Percentiles rank a stretch among this genome's conserved stretches.
phyloP scores from a whole-genome alignment of 2,113 vertebrate genomes.

The Rhipidura dahli region DNA sequence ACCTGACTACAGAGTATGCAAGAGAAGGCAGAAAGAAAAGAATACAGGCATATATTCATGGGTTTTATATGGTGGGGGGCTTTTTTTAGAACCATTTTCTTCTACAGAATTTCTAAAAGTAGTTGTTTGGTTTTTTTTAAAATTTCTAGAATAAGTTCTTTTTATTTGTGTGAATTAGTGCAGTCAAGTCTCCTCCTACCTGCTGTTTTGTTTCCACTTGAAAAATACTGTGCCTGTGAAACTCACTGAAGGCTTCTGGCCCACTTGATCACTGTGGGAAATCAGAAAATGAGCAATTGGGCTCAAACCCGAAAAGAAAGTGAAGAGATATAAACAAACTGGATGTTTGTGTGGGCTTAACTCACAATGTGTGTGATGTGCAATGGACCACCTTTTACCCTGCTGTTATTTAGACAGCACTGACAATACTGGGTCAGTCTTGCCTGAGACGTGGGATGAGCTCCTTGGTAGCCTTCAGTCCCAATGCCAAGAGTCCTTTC shows the following conservation, averaged over 20 bases:
- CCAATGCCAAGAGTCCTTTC: neutral
- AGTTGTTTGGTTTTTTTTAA: too few species aligned
- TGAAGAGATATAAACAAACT: neutral
- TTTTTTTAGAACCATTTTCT: neutral
- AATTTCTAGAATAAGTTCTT: neutral
- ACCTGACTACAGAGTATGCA: neutral
- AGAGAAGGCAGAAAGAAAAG: neutral
- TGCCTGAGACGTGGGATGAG: neutral
- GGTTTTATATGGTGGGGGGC: accelerated
- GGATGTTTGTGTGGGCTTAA: neutral
- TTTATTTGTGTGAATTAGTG: neutral
- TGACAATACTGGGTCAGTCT: neutral
- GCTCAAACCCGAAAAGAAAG: neutral
- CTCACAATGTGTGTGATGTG: neutral
- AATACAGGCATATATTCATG: neutral
- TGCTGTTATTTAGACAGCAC: neutral
- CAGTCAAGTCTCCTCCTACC: neutral
- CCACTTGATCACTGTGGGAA: neutral
- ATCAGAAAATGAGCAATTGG: neutral
- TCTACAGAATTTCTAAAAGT: neutral
- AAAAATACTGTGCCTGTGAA: neutral
- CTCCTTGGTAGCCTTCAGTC: neutral
- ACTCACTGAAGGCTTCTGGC: neutral
- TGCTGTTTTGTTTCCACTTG: neutral
- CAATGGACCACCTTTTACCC: neutral